Conservation (phyloP, 1,140 invertebrate genomes). For the Bombus turneri region DNA sequence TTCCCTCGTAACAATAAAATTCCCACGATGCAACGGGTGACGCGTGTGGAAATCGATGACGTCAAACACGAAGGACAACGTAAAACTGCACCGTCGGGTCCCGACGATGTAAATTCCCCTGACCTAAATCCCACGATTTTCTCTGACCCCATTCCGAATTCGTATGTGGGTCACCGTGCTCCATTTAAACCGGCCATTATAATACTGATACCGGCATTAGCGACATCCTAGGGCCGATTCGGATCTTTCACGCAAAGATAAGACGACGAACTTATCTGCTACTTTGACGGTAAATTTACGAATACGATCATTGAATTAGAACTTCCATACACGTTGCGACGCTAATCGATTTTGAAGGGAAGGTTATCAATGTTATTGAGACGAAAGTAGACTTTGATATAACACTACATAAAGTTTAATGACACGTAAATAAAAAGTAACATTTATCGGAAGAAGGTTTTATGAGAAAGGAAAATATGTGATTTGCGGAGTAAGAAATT, state of each 20-base stretch:
- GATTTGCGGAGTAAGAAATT: not conserved
- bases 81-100: conserved; percentile 17
- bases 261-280: not conserved
- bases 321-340: not conserved
- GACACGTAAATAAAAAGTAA: not conserved
- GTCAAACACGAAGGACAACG: conserved; percentile 35
- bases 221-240: not conserved
- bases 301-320: not conserved
- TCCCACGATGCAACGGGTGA: not conserved
- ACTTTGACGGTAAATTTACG: not conserved
- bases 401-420: too few species aligned
- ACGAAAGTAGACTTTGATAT: not conserved
- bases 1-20: not conserved
- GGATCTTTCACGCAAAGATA: not conserved
- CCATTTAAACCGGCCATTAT: conserved; percentile 6
- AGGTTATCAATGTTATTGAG: not conserved
- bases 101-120: conserved; percentile 31
- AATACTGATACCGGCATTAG: conserved; percentile 9
- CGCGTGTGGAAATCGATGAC: conserved; percentile 30
- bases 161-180: conserved; percentile 28
- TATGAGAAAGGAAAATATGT: not conserved
- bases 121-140: conserved; percentile 36
- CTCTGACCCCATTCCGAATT: conserved; percentile 29
- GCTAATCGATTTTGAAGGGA: not conserved
- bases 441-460: not conserved